These are phyloP conservation scores for Lophotriccus pileatus DNA, from an alignment of 2,797 vertebrate species.

Conservation along the genomic window DNA sequence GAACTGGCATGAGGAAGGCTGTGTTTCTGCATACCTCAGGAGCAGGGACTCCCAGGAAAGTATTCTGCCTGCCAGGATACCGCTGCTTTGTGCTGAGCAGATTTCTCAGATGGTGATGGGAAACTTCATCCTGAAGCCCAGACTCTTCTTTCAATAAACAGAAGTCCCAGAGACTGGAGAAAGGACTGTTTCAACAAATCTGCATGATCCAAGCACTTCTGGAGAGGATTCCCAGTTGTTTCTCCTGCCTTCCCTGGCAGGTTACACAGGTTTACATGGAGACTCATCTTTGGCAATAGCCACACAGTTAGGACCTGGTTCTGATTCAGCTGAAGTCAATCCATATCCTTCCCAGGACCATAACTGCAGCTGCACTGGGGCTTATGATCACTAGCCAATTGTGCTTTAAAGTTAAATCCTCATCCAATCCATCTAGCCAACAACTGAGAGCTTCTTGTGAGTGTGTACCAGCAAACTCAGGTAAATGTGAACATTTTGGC, in stretches of 20 bases:
- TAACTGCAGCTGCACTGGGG: not conserved
- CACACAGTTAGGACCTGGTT: not conserved
- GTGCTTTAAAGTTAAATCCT: slow-evolving; percentile 39
- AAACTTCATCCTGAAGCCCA: slow-evolving; percentile 9
- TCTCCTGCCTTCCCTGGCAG: not conserved
- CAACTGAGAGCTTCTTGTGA: not conserved
- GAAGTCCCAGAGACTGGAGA: not conserved
- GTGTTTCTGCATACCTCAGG: slow-evolving; percentile 25
- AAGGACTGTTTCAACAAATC: not conserved
- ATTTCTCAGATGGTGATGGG: not conserved
- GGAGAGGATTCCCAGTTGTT: not conserved
- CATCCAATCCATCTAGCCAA: not conserved
- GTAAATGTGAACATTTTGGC: not conserved
- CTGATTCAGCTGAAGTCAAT: slow-evolving; percentile 7
- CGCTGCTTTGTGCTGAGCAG: slow-evolving; percentile 27
- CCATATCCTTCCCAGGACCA: not conserved
- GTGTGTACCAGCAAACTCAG: not conserved
- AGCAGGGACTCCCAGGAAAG: not conserved
- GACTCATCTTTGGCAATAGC: slow-evolving; percentile 46
- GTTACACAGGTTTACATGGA: not conserved
- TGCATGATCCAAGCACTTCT: not conserved
- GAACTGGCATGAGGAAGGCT: slow-evolving; percentile 42
- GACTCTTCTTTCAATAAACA: not conserved
- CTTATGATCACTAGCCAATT: not conserved
- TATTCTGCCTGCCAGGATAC: not conserved